Base-by-base conservation (phyloP, 2,797 vertebrate genomes). In the Hippoglossus hippoglossus region DNA sequence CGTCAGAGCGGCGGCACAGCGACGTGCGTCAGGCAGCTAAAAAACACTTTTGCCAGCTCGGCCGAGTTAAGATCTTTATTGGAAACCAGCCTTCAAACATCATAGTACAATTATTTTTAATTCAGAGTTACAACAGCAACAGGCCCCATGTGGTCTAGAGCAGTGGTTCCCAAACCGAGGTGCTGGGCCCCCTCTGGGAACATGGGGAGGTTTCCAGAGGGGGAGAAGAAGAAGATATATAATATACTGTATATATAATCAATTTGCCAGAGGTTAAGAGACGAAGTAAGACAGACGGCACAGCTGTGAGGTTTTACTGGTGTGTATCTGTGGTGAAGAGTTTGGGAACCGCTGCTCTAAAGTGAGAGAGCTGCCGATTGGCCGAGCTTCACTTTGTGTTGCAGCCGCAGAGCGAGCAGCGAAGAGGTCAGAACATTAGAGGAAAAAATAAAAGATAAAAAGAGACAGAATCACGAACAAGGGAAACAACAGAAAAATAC, bases 1-100 rank as follows among this genome's bases (percentile, higher is more conserved):
- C 10, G 39, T 2, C 13, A 15, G 13, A 12, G 39, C 5, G 39
- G 13, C 39, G 39, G 2, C 39, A 46, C 6, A 46, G 5, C 46
- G 75, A 63, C 57, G 49, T 60, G 75, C 39, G 0, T 8, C 10
- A 8, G 9, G 26, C 2, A 0, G 26, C 63, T 34, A 85, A 60
- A 60, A 82, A 81, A 4, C 62, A 85, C 53, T 2, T 24, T 31
- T 25, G 19, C 55, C 77, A 25, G 67, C n/a, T 63, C 41, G 68
- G 77, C 83, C 73, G 87, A 90, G 85, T 91, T 87, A 73, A 89
- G 87, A 86, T 89, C 88, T 92, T 93, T 92, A 93, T 91, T 92
- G 85, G 82, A 90, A 90, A 91, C 85, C 76, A 83, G 83, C 83
- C 86, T 83, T 90, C 77, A 90, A 81, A 89, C 80, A 89, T 79